Evolutionary conservation across 92 coral and sea anemone species (phyloP).

Genomic region (Palythoa grandis): DNA sequence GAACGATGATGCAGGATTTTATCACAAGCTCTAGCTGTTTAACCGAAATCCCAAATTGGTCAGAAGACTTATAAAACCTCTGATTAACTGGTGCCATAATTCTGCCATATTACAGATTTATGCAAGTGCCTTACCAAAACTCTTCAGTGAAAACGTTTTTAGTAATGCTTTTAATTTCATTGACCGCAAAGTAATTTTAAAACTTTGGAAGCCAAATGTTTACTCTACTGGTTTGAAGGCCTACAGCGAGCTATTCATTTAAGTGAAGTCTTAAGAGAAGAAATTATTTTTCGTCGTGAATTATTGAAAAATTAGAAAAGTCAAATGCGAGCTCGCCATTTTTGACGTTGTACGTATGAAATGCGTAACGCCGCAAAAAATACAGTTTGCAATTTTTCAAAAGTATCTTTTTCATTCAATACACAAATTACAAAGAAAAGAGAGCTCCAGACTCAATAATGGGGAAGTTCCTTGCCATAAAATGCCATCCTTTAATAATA

Average conservation of each 20-base stretch:
- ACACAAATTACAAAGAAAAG: constrained; percentile 12
- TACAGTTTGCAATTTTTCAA: neutral
- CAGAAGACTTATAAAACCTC: neutral
- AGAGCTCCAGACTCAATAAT: constrained; percentile 21
- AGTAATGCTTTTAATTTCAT: constrained; percentile 5
- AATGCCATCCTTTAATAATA: constrained; percentile 87
- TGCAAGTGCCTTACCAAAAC: neutral
- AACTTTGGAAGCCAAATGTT: constrained; percentile 28
- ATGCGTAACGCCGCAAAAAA: neutral
- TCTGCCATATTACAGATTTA: neutral
- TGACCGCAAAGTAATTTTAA: constrained; percentile 34
- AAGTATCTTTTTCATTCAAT: constrained; percentile 6
- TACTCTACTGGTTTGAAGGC: constrained; percentile 26
- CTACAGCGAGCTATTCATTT: constrained; percentile 42
- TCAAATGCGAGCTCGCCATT: neutral
- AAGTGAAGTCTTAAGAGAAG: constrained; percentile 1
- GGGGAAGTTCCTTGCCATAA: constrained; percentile 77
- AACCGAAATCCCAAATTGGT: neutral
- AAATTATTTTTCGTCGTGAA: constrained; percentile 40
- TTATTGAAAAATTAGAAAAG: constrained; percentile 37
- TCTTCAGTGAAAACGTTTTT: neutral
- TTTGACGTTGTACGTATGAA: neutral
- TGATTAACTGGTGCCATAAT: constrained; percentile 7
- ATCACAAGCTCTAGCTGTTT: neutral
- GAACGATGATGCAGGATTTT: neutral